These are phyloP conservation scores for Leistus spinibarbis DNA, from an alignment of 2,888 invertebrate species.

Conservation along the genomic window DNA sequence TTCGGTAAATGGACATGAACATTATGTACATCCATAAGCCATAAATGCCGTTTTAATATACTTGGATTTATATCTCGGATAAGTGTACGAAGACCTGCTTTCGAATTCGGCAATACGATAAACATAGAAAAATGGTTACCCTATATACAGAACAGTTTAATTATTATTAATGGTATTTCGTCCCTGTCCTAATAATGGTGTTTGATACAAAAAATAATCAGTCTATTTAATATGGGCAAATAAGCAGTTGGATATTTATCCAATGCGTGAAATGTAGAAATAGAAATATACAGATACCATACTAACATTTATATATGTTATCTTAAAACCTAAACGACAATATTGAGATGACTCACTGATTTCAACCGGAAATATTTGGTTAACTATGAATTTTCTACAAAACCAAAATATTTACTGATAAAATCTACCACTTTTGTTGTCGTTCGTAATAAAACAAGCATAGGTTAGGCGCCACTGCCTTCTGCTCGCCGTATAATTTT, in stretches of 20 bases:
- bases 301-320: no score
- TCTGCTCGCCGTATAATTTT: no score
- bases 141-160: no score
- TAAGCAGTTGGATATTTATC: no score
- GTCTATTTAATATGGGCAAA: no score
- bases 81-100: slow-evolving; percentile 66
- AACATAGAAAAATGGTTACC: slow-evolving; percentile 77
- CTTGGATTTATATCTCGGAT: slow-evolving; percentile 63
- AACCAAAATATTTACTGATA: no score
- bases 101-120: slow-evolving; percentile 70
- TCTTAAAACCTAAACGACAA: background rate
- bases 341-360: background rate
- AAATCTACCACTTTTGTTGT: background rate
- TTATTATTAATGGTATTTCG: no score
- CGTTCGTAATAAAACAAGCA: background rate
- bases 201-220: no score
- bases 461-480: no score
- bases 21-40: slow-evolving; percentile 63
- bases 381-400: background rate
- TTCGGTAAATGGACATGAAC: slow-evolving; percentile 74
- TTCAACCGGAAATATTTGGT: background rate
- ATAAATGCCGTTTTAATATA: slow-evolving; percentile 63
- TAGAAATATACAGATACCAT: no score
- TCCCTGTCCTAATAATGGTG: no score
- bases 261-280: no score